Percentiles rank a stretch among this genome's conserved stretches.
Evolutionary conservation across 2,113 vertebrate species (phyloP).

Genomic region (Aplodontia rufa): DNA sequence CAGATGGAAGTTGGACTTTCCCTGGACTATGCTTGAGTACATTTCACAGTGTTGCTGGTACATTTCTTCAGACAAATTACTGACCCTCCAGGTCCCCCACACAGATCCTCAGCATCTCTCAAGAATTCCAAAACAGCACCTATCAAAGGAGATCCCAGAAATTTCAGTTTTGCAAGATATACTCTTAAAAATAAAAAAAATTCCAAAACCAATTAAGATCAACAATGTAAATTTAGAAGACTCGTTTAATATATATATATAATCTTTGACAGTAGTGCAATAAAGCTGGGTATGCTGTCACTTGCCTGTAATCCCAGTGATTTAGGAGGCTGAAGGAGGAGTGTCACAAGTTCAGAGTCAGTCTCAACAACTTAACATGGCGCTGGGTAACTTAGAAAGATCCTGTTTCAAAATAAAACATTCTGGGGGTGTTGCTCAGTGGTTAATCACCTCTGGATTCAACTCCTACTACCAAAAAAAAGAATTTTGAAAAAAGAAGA

Average conservation of each 20-base stretch:
- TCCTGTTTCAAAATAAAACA: too few species aligned
- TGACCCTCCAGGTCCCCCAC: not conserved
- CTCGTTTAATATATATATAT: not conserved
- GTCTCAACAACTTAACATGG: too few species aligned
- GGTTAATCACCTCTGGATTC: too few species aligned
- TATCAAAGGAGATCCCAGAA: constrained; percentile 9
- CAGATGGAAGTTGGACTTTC: not conserved
- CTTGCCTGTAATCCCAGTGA: too few species aligned
- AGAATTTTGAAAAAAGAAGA: too few species aligned
- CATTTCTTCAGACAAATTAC: not conserved
- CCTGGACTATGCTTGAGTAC: not conserved
- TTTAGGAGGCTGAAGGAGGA: too few species aligned
- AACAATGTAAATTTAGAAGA: not conserved
- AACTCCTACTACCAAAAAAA: too few species aligned
- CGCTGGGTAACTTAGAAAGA: too few species aligned
- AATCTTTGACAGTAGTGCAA: not conserved
- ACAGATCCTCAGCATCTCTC: not conserved
- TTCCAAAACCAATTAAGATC: not conserved
- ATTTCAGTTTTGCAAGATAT: not conserved
- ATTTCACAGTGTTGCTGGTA: not conserved
- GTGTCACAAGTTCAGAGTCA: too few species aligned
- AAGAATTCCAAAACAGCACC: not conserved
- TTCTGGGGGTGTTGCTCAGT: too few species aligned
- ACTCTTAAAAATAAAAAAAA: not conserved
- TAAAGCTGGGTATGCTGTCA: not conserved